Percentiles rank a stretch among this genome's conserved stretches.
Conservation (phyloP, 2,113 vertebrate species). For the Gulo gulo region DNA sequence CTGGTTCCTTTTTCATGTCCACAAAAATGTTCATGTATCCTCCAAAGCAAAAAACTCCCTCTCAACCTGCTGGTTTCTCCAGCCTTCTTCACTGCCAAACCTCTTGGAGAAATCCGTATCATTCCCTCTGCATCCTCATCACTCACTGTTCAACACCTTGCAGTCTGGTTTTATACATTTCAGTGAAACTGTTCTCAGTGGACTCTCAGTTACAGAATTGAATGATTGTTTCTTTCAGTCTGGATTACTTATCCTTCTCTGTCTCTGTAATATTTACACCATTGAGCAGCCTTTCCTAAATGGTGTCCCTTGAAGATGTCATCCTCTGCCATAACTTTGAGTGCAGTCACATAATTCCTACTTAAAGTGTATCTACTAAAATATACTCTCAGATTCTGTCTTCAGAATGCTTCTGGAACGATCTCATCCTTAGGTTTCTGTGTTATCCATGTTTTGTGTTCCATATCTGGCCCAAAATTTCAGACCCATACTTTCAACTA, state of each 20-base stretch:
- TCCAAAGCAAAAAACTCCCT: background rate
- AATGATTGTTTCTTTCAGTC: background rate
- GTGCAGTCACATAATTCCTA: background rate
- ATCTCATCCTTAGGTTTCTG: background rate
- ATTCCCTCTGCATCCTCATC: background rate
- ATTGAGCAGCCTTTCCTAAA: background rate
- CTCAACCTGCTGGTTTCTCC: background rate
- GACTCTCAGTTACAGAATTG: background rate
- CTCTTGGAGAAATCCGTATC: background rate
- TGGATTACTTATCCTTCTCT: background rate
- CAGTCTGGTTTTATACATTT: background rate
- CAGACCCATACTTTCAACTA: background rate
- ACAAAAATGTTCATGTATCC: background rate
- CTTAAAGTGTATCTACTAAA: background rate
- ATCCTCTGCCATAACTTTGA: background rate
- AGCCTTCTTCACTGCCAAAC: slow-evolving; percentile 48
- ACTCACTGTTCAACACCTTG: background rate
- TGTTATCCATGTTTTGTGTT: background rate
- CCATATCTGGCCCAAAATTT: background rate
- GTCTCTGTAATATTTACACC: background rate
- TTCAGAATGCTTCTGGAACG: background rate
- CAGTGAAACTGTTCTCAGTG: background rate
- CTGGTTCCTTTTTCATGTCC: slow-evolving; percentile 30
- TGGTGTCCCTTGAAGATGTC: background rate
- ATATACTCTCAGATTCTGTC: background rate